phyloP scores from a whole-genome alignment of 2,888 invertebrate species.

The Metellina segmentata region DNA sequence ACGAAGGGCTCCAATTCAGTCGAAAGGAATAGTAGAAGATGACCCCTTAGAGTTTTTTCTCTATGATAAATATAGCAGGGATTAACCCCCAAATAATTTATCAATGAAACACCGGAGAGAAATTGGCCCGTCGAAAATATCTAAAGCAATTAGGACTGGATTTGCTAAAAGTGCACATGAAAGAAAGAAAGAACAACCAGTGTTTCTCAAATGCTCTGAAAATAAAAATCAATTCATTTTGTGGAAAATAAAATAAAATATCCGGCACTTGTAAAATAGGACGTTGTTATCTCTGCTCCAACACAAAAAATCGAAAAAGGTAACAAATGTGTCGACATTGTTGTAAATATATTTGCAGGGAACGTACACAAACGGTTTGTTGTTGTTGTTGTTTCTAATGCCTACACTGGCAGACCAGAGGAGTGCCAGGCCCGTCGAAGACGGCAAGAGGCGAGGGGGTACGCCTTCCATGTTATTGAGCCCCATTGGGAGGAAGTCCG shows the following conservation, averaged over 20 bases:
- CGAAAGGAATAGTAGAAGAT: not conserved
- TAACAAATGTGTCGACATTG: not conserved
- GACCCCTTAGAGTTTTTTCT: not conserved
- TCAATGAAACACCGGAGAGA: not conserved
- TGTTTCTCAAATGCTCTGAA: not conserved
- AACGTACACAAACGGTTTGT: not conserved
- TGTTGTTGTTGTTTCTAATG: too few relatives aligned
- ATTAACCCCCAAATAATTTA: constrained; percentile 29
- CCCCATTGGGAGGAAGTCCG: too few relatives aligned
- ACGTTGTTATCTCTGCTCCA: too few relatives aligned
- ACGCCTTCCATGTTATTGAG: too few relatives aligned
- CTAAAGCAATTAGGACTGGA: constrained; percentile 9
- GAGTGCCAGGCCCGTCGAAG: too few relatives aligned
- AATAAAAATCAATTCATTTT: not conserved
- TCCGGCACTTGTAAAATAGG: not conserved
- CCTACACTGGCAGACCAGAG: too few relatives aligned
- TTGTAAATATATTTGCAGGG: not conserved
- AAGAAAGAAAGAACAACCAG: not conserved
- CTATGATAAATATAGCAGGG: constrained; percentile 9
- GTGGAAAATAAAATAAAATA: not conserved
- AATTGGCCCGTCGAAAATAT: not conserved
- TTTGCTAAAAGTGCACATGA: not conserved
- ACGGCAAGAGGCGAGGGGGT: too few relatives aligned
- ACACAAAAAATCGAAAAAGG: not conserved
- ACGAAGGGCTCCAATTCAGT: not conserved